Evolutionary conservation across 2,113 vertebrate genomes (phyloP), one percentile per base, ranked within the genome.

Genomic region (Callionymus lyra): DNA sequence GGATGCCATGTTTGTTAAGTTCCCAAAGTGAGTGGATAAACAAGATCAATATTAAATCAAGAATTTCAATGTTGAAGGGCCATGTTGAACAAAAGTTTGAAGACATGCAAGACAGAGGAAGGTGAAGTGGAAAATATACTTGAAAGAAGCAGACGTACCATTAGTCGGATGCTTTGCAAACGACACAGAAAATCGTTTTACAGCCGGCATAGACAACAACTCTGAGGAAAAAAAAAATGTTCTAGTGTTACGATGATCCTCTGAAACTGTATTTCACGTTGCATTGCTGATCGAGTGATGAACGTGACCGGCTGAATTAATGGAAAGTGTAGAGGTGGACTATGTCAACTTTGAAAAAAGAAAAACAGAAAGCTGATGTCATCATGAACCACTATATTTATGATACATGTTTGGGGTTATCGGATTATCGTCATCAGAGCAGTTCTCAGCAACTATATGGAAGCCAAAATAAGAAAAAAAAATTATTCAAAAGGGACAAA

Each of bases 151-250:
- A 90, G 91, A 98, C 95, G 88, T 99, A 99, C 95, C 93, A 91
- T 99, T 99, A 95, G 95, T 98, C 86, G 94, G 95, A 93, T 93
- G 89, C 92, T 96, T 95, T 95, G 95, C 95, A 98, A 97, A 97
- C 82, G 93, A 99, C 91, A 99, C 94, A 97, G 95, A 99, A 99
- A 99, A 99, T 90, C 94, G 88, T 89, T 99, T 99, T 93, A 98
- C 91, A 87, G 94, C 92, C 91, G 94, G 93, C 92, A 96, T 95
- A 92, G 90, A 97, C 89, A 99, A 98, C 92, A 97, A 91, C 87
- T 98, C 95, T 99, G 95, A 90, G 89, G 90, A 92, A 90, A 87
- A 91, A n/a, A 88, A 90, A 88, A 93, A 84, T 88, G 89, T 86
- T 90, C 89, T 83, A 82, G 80, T 58, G 86, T 91, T 89, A 87